Evolutionary conservation across 1,140 invertebrate species (phyloP).

Genomic region (Vanessa atalanta): DNA sequence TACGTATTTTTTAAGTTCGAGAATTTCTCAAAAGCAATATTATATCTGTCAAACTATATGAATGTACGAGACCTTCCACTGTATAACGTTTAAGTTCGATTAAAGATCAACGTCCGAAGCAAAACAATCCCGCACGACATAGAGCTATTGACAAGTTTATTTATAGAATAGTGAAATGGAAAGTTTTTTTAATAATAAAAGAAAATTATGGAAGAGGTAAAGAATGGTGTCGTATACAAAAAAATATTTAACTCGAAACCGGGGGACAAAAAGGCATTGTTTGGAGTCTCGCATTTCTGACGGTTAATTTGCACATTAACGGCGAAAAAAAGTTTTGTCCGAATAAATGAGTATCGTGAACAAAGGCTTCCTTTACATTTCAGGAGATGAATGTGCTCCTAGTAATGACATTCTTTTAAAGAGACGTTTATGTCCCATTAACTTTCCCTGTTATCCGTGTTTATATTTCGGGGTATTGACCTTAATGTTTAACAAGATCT

Average conservation of each 20-base stretch:
- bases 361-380: conserved; percentile 30
- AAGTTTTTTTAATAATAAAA: not conserved
- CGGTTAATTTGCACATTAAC: conserved; percentile 43
- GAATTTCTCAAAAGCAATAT: too few relatives aligned
- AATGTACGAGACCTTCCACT: too few relatives aligned
- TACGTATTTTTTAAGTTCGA: too few relatives aligned
- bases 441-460: conserved; percentile 17
- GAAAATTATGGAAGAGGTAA: conserved; percentile 9
- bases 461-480: not conserved
- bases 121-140: not conserved
- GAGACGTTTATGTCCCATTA: conserved; percentile 33
- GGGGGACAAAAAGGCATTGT: conserved; percentile 33
- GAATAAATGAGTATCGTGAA: conserved; percentile 38
- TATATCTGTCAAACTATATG: too few relatives aligned
- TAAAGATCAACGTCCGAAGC: not conserved
- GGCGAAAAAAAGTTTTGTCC: conserved; percentile 35
- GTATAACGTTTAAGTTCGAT: too few relatives aligned
- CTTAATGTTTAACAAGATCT: not conserved
- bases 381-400: conserved; percentile 35
- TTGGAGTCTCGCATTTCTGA: conserved; percentile 30
- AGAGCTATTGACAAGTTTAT: not conserved
- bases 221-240: conserved; percentile 7
- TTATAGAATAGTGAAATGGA: not conserved
- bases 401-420: conserved; percentile 40
- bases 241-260: conserved; percentile 27